phyloP scores from a whole-genome alignment of 1,140 invertebrate species.

The Hylyphantes graminicola region DNA sequence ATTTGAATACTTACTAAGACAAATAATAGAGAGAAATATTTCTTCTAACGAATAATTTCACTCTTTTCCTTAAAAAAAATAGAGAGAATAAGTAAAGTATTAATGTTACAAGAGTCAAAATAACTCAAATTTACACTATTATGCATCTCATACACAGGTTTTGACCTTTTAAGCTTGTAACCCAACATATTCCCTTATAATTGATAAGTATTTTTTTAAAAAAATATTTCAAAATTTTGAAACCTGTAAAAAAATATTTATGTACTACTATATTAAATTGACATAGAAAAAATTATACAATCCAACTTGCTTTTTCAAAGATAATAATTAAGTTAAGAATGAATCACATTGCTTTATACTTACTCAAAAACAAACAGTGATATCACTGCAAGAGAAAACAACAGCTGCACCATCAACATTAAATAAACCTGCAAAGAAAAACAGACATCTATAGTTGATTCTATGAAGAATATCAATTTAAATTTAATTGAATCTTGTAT shows the following conservation, averaged over 20 bases:
- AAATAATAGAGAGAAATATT: slow-evolving; percentile 2
- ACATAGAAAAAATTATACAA: too few relatives aligned
- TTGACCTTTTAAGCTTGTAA: too few relatives aligned
- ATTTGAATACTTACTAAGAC: slow-evolving; percentile 15
- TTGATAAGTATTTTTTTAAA: too few relatives aligned
- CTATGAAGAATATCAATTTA: too few relatives aligned
- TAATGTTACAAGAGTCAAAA: neutral
- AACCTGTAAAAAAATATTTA: too few relatives aligned
- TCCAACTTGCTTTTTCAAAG: neutral
- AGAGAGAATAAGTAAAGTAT: neutral
- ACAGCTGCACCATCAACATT: slow-evolving; percentile 51
- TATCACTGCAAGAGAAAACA: slow-evolving; percentile 47
- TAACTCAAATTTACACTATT: neutral
- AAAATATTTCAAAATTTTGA: too few relatives aligned
- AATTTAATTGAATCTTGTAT: too few relatives aligned
- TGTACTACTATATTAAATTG: too few relatives aligned
- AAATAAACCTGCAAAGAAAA: slow-evolving; percentile 42
- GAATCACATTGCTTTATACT: slow-evolving; percentile 55
- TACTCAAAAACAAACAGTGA: slow-evolving; percentile 58
- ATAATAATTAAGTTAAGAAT: neutral
- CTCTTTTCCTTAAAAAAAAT: neutral
- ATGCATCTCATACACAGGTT: too few relatives aligned
- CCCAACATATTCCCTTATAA: too few relatives aligned
- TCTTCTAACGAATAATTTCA: neutral
- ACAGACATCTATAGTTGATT: too few relatives aligned